These are phyloP conservation scores for Steatocranus sp. DNA, from an alignment of 2,797 vertebrate species.

Conservation along the genomic window DNA sequence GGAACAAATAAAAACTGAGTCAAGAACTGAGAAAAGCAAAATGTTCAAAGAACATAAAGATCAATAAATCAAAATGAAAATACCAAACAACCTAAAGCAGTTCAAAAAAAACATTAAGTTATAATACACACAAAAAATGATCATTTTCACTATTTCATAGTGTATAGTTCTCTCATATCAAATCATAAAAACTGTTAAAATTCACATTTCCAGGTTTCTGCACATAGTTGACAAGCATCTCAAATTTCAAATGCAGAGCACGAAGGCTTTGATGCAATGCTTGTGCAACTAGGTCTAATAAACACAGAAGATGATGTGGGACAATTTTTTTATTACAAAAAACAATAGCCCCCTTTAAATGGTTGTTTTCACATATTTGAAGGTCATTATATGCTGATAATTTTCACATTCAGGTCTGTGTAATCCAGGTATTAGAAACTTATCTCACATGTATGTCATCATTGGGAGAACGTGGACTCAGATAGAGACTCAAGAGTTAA, in stretches of 20 bases:
- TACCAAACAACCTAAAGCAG: fast-evolving
- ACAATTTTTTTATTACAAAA: not conserved
- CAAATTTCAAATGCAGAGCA: not conserved
- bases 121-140: not conserved
- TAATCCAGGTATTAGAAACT: not conserved
- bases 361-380: not conserved
- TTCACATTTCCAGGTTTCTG: not conserved
- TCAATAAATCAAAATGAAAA: not conserved
- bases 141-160: not conserved
- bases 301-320: not conserved
- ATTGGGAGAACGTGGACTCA: fast-evolving
- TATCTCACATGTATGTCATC: not conserved
- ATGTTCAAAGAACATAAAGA: not conserved
- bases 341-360: not conserved
- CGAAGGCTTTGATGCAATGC: fast-evolving
- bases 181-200: not conserved
- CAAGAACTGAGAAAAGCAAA: fast-evolving
- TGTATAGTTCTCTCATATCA: not conserved
- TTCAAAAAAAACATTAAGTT: not conserved
- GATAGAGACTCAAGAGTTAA: fast-evolving
- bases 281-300: not conserved
- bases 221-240: not conserved
- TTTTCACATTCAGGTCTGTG: not conserved
- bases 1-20: not conserved
- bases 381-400: not conserved